phyloP scores from a whole-genome alignment of 2,888 invertebrate species.

The Exephanes ischioxanthus region DNA sequence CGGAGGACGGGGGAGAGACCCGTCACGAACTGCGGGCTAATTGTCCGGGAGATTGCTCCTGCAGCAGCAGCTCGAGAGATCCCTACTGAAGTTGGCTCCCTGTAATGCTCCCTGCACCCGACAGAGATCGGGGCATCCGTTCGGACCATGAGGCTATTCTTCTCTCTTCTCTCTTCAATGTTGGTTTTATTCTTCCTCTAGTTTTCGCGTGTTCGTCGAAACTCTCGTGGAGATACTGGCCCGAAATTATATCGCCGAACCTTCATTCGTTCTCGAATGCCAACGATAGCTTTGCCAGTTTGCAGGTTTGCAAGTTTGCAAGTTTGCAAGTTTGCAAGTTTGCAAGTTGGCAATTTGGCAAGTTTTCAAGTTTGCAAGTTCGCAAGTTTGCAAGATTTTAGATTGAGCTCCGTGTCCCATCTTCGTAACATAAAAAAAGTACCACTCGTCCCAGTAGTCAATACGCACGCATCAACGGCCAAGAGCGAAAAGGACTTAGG shows the following conservation, averaged over 20 bases:
- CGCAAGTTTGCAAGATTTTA: background rate
- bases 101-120: constrained; percentile 34
- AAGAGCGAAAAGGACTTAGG: too few relatives aligned
- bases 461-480: background rate
- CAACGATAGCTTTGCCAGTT: background rate
- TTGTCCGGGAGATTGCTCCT: constrained; percentile 83
- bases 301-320: constrained; percentile 6
- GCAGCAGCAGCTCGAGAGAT: constrained; percentile 72
- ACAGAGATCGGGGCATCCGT: constrained; percentile 47
- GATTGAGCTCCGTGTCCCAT: constrained; percentile 28
- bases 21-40: constrained; percentile 84
- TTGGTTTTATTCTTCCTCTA: constrained; percentile 1
- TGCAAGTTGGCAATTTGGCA: background rate
- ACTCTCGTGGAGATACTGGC: constrained; percentile 13
- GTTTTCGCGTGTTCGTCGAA: background rate
- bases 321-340: background rate
- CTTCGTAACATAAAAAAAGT: constrained; percentile 17
- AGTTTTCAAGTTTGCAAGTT: background rate
- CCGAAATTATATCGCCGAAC: constrained; percentile 15
- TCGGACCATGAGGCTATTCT: constrained; percentile 26
- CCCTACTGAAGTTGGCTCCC: constrained; percentile 49
- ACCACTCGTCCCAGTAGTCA: background rate
- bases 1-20: constrained; percentile 77
- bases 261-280: background rate
- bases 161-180: background rate